Evolutionary conservation across 53 echinoderm and acorn worm species (phyloP).

Genomic region (Echinometra lucunter): DNA sequence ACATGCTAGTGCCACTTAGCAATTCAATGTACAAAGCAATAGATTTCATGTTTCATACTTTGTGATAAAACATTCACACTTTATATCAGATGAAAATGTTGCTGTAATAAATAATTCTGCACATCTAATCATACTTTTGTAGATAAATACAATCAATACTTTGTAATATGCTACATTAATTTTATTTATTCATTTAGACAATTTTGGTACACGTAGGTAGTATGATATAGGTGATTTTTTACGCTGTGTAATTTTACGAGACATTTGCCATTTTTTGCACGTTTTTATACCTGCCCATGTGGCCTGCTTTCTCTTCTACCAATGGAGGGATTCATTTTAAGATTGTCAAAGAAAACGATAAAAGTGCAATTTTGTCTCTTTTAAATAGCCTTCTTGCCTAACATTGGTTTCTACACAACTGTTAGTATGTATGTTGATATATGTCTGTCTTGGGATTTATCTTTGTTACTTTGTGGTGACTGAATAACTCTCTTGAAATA

Average conservation of each 20-base stretch:
- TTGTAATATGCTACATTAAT: constrained; percentile 44
- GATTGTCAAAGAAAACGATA: constrained; percentile 51
- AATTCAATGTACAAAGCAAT: constrained; percentile 50
- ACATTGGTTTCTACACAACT: constrained; percentile 43
- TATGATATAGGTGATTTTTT: constrained; percentile 27
- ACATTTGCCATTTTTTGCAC: constrained; percentile 58
- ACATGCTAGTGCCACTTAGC: constrained; percentile 51
- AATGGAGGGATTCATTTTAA: not conserved
- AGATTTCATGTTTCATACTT: constrained; percentile 48
- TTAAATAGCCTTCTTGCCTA: constrained; percentile 64
- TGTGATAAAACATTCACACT: constrained; percentile 38
- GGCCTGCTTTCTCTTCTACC: constrained; percentile 23
- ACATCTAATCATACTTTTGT: constrained; percentile 7
- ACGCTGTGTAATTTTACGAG: not conserved
- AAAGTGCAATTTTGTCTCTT: constrained; percentile 70
- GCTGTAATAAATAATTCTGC: constrained; percentile 20
- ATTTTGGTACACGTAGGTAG: not conserved
- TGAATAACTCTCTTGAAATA: constrained; percentile 7
- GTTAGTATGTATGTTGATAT: not conserved
- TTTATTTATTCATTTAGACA: constrained; percentile 40
- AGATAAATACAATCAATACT: constrained; percentile 47
- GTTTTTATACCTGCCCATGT: constrained; percentile 48
- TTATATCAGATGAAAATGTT: not conserved
- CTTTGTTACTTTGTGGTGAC: not conserved
- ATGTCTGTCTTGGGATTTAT: not conserved